These are phyloP conservation scores for Thymelicus acteon DNA, from an alignment of 2,888 invertebrate genomes.

Conservation along the genomic window DNA sequence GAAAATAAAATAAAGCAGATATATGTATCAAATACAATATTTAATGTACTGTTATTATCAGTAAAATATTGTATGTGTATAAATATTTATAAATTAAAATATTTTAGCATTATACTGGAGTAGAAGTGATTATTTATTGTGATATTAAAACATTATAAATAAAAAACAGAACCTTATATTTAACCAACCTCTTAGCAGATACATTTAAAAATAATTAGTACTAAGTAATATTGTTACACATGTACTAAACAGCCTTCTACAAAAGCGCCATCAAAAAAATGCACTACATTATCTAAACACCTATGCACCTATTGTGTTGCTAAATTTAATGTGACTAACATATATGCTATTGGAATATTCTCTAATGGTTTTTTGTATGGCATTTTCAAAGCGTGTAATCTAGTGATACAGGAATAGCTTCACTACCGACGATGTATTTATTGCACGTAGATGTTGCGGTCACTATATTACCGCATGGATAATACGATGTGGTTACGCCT, in stretches of 20 bases:
- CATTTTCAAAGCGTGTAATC: constrained; percentile 21
- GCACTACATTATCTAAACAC: constrained; percentile 1
- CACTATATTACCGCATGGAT: constrained; percentile 30
- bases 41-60: too few relatives aligned
- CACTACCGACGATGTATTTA: constrained; percentile 9
- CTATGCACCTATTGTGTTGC: constrained; percentile 7
- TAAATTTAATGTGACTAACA: not conserved
- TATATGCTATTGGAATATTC: constrained; percentile 14
- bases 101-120: too few relatives aligned
- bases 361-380: constrained; percentile 3
- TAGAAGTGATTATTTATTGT: too few relatives aligned
- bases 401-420: constrained; percentile 18
- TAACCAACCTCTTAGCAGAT: too few relatives aligned
- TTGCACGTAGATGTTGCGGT: constrained; percentile 79
- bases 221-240: too few relatives aligned
- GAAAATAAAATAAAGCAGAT: too few relatives aligned
- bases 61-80: too few relatives aligned
- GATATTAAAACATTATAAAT: too few relatives aligned
- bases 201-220: too few relatives aligned
- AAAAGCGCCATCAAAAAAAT: not conserved
- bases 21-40: too few relatives aligned
- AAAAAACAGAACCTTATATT: too few relatives aligned
- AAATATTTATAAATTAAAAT: too few relatives aligned
- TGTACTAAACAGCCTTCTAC: not conserved
- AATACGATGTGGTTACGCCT: not conserved